These are phyloP conservation scores for Anguilla japonica DNA, from an alignment of 2,113 vertebrate species.

Conservation along the genomic window DNA sequence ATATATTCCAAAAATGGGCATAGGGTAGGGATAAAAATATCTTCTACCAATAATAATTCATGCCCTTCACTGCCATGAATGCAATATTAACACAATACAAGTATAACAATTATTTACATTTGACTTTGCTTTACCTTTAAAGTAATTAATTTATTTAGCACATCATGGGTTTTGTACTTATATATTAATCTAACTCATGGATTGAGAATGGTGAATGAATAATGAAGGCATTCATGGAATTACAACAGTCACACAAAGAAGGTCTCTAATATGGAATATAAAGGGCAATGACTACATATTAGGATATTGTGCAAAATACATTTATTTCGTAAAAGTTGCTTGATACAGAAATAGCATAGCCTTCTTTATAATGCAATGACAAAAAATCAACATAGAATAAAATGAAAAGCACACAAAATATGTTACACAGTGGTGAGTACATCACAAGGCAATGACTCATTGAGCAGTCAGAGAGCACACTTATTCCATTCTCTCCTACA, in stretches of 20 bases:
- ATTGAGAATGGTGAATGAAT: neutral
- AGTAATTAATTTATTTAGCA: neutral
- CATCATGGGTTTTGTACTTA: neutral
- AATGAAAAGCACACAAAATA: slow-evolving; percentile 14
- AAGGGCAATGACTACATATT: neutral
- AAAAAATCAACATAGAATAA: neutral
- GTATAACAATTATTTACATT: no score
- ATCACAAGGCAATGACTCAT: neutral
- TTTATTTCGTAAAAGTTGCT: slow-evolving; percentile 2
- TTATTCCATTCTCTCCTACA: neutral
- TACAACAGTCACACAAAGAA: neutral
- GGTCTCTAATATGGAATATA: neutral
- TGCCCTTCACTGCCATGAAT: no score
- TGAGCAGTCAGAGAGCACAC: neutral
- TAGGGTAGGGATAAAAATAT: no score
- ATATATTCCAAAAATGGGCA: no score
- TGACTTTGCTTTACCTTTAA: neutral
- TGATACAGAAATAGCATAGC: slow-evolving; percentile 1
- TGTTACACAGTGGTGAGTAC: neutral
- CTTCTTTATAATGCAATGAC: slow-evolving; percentile 1
- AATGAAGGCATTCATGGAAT: neutral
- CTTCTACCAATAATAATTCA: no score
- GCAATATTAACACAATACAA: no score
- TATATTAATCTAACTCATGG: neutral
- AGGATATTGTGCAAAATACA: neutral